Percentiles rank a stretch among this genome's conserved stretches.
These are phyloP conservation scores for Drosophila birchii DNA, from an alignment of 2,888 invertebrate species.

Conservation along the genomic window DNA sequence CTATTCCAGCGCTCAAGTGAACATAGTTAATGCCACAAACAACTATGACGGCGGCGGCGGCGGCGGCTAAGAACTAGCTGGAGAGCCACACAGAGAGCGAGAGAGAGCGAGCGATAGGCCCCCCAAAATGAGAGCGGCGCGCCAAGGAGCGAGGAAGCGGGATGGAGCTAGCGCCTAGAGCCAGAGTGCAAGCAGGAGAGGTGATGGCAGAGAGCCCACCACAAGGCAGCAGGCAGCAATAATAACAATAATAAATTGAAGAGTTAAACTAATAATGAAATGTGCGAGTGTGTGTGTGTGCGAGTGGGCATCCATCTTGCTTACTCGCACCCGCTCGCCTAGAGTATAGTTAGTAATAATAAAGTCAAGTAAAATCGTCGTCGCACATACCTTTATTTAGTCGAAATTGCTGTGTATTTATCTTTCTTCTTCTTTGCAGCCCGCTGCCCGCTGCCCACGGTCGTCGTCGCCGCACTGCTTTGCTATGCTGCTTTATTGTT, in stretches of 20 bases:
- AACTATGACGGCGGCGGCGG: slow-evolving; percentile 15
- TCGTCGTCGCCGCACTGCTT: slow-evolving; percentile 16
- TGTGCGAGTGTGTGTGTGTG: slow-evolving; percentile 18
- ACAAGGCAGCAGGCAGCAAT: slow-evolving; percentile 46
- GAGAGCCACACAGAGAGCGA: slow-evolving; percentile 43
- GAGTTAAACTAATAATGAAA: slow-evolving; percentile 77
- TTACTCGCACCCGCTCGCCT: slow-evolving; percentile 15
- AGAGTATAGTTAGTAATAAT: slow-evolving; percentile 48
- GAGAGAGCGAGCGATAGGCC: slow-evolving; percentile 38
- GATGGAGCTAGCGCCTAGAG: slow-evolving; percentile 13
- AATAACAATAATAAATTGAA: slow-evolving; percentile 80
- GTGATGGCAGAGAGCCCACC: slow-evolving; percentile 10
- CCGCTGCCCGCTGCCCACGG: neutral
- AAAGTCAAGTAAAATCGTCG: slow-evolving; percentile 51
- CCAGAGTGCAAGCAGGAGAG: slow-evolving; percentile 27
- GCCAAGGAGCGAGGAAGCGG: slow-evolving; percentile 40
- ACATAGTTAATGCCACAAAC: slow-evolving; percentile 68
- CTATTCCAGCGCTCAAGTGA: slow-evolving; percentile 70
- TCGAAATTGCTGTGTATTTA: slow-evolving; percentile 73
- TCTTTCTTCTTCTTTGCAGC: slow-evolving; percentile 68
- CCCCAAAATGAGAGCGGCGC: slow-evolving; percentile 32
- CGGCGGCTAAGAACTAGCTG: slow-evolving; percentile 57
- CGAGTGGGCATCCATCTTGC: slow-evolving; percentile 27
- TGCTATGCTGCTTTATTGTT: slow-evolving; percentile 31
- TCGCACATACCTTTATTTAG: slow-evolving; percentile 72